These are phyloP conservation scores for Oscheius sp. DNA, from an alignment of 2,888 invertebrate species.

Conservation along the genomic window DNA sequence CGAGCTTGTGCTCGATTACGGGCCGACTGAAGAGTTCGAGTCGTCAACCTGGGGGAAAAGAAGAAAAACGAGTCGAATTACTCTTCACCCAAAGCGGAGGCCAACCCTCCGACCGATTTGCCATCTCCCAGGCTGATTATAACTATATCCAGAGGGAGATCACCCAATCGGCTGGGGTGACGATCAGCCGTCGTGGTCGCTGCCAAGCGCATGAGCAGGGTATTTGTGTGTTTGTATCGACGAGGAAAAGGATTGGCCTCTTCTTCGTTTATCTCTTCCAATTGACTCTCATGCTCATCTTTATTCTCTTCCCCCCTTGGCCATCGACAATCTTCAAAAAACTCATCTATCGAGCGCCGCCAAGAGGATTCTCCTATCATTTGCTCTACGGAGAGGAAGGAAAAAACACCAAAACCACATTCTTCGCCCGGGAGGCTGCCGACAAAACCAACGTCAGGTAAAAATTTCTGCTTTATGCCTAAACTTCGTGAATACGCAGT, in stretches of 20 bases:
- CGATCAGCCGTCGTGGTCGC: conserved; percentile 36
- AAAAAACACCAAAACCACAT: conserved; percentile 11
- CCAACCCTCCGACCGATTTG: no score
- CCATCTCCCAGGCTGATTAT: background rate
- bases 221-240: background rate
- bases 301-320: conserved; percentile 40
- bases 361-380: conserved; percentile 39
- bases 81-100: no score
- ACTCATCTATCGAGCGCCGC: conserved; percentile 41
- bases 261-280: background rate
- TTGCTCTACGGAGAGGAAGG: conserved; percentile 32
- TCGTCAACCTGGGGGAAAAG: no score
- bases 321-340: conserved; percentile 40
- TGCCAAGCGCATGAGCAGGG: conserved; percentile 47
- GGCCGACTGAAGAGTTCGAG: no score
- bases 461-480: no score
- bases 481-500: no score
- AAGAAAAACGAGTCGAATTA: no score
- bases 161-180: conserved; percentile 30
- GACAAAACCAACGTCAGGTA: conserved; percentile 35
- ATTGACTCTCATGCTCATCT: conserved; percentile 17
- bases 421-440: conserved; percentile 39
- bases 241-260: background rate
- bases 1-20: no score
- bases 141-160: conserved; percentile 3